Evolutionary conservation across 2,888 invertebrate genomes (phyloP), one percentile per base, ranked within the genome.

Genomic region (Apantesis nais): DNA sequence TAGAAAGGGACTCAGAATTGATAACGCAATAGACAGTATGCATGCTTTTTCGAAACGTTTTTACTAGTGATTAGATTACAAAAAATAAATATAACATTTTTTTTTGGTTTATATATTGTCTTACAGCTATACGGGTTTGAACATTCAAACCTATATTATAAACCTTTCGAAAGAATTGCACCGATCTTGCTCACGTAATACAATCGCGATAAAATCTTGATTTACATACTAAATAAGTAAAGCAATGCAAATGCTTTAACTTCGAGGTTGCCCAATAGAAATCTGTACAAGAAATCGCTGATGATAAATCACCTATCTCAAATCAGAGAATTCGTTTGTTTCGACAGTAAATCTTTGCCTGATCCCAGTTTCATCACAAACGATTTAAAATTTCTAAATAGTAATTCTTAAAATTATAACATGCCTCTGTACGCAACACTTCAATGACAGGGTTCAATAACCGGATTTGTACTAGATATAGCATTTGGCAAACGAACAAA

Each of bases 401-500:
- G 14, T 58, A 52, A 48, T 25, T 58, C 29, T 58, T 58, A 14
- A 29, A 58, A 29, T 58, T 25, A 55, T 29, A 29, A 29, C 29
- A 58, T 29, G 16, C 58, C 25, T 55, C 55, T 58, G 58, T 14
- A 16, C 29, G 29, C 58, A 58, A 55, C 29, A 55, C 14, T 16
- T 58, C 58, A 58, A 58, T 29, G 58, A 58, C 14, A 29, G 16
- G 39, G 41, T 16, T 41, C 41, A 68, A 64, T 37, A 16, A 55
- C 39, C 68, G 37, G 19, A 39, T 25, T n/a, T 68, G 58, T 58
- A 31, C 67, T 37, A 67, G 60, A 68, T 64, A 9, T 41, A n/a
- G 39, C n/a, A 64, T 44, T 68, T 64, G 68, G 58, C 68, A 58
- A 58, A 68, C 62, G 29, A 25, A 58, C 29, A 29, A 52, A 19